Base-by-base conservation (phyloP, 2,888 invertebrate species). In the Amblyteles armatorius region DNA sequence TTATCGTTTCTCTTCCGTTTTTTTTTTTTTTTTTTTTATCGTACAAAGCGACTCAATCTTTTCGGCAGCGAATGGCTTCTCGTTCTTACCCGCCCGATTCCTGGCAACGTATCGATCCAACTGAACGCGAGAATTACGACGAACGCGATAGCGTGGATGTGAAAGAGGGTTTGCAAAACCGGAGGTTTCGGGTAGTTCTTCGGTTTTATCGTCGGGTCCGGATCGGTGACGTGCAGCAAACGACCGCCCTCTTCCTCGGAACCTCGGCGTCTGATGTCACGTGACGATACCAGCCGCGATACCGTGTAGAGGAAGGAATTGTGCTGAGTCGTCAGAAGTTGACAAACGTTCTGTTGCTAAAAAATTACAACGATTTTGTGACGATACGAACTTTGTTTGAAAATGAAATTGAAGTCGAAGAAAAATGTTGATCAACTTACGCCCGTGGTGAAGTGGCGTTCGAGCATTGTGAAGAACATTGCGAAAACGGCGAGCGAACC, bases 21-120 rank as follows among this genome's bases (percentile, higher is more conserved):
- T 36, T 36, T 36, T 36, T 36, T 5, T 36, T 36, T 9, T 36
- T 36, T 36, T 36, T 36, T 36, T 7, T 36, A n/a, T 36, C 9
- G 36, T 0, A 33, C 36, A 9, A 36, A 9, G 36, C 6, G 36
- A 6, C 5, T 36, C 2, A 7, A 36, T 36, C 9, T 9, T 36
- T 9, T 36, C 2, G 7, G 9, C 9, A 29, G 29, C 29, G 26
- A 29, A 29, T 29, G 29, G 29, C 29, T 29, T 9, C 1, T 36
- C 36, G 36, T 36, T 36, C 91, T 92, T 92, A 95, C 95, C 90
- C 94, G 94, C 88, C 95, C 95, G 81, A 95, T 92, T 72, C 94
- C 94, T 11, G 95, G 95, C 84, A 95, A 91, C 52, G 95, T 93
- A 90, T 95, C 95, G 26, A 95, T 93, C 95, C 95, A 95, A 81